Percentiles rank a stretch among this genome's conserved stretches.
These are phyloP conservation scores for Neolamprologus sp. DNA, from an alignment of 2,113 vertebrate species.

Conservation along the genomic window DNA sequence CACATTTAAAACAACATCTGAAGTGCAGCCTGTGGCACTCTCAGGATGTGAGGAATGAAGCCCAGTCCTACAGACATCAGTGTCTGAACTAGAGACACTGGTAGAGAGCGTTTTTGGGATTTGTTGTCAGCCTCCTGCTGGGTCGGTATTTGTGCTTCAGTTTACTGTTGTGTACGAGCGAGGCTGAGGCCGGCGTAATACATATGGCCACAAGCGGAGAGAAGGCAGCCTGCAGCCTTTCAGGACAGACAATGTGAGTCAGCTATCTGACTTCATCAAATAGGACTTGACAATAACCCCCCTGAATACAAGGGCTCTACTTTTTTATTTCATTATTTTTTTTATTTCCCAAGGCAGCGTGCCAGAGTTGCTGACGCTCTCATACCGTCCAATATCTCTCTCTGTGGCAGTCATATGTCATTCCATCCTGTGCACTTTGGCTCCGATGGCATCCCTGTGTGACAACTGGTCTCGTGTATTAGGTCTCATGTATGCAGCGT, in stretches of 20 bases:
- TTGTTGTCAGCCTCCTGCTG: slow-evolving; percentile 30
- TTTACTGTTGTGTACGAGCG: slow-evolving; percentile 3
- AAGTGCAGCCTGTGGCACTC: not conserved
- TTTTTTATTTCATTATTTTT: slow-evolving; percentile 64
- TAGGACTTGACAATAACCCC: slow-evolving; percentile 64
- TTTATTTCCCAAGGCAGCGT: slow-evolving; percentile 62
- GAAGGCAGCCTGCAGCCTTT: slow-evolving; percentile 24
- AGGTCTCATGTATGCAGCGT: slow-evolving; percentile 20
- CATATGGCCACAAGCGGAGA: slow-evolving; percentile 22
- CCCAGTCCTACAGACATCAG: not conserved
- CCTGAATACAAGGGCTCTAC: slow-evolving; percentile 57
- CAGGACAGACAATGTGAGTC: slow-evolving; percentile 55
- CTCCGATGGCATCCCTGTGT: slow-evolving; percentile 45
- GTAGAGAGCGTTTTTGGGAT: not conserved
- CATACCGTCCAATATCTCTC: slow-evolving; percentile 56
- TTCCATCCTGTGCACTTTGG: slow-evolving; percentile 52
- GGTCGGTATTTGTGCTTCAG: slow-evolving; percentile 25
- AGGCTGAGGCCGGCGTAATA: slow-evolving; percentile 21
- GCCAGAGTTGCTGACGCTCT: slow-evolving; percentile 62
- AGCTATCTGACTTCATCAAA: slow-evolving; percentile 70
- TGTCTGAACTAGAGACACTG: not conserved
- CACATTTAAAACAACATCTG: slow-evolving; percentile 28
- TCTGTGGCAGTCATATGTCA: slow-evolving; percentile 58
- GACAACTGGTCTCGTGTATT: slow-evolving; percentile 59
- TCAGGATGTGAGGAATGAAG: not conserved